These are phyloP conservation scores for Harmothoe impar DNA, from an alignment of 2,888 invertebrate species.

Conservation along the genomic window DNA sequence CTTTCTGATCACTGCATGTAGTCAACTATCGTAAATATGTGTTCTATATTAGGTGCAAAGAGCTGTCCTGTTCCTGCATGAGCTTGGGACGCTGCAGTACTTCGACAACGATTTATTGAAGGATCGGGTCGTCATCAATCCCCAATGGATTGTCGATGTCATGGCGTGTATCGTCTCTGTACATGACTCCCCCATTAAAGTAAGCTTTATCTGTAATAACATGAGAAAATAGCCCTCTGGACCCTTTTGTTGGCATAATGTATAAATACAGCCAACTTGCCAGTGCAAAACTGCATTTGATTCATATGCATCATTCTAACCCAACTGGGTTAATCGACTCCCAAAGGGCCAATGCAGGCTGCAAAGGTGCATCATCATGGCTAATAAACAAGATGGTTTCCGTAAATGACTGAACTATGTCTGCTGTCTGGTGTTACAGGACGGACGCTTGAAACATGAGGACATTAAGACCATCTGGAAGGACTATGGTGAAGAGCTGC, in stretches of 20 bases:
- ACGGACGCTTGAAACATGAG: conserved; percentile 77
- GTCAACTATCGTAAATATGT: too few species aligned
- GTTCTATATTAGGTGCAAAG: conserved; percentile 79
- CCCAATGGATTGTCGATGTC: conserved; percentile 83
- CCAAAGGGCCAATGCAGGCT: too few species aligned
- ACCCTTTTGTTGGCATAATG: too few species aligned
- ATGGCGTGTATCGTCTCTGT: conserved; percentile 83
- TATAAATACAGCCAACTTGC: background rate
- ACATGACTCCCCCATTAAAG: conserved; percentile 79
- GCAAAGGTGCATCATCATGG: too few species aligned
- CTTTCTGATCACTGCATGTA: too few species aligned
- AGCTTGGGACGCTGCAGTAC: conserved; percentile 82
- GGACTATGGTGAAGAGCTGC: conserved; percentile 77
- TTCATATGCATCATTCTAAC: too few species aligned
- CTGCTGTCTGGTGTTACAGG: conserved; percentile 72
- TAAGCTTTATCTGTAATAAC: conserved; percentile 66
- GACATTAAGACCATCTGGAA: conserved; percentile 79
- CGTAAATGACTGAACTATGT: too few species aligned
- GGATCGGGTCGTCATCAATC: conserved; percentile 80
- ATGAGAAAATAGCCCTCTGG: background rate
- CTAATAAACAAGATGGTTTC: too few species aligned
- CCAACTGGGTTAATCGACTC: background rate
- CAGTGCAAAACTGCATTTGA: too few species aligned
- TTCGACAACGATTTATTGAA: conserved; percentile 81
- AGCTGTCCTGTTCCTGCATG: conserved; percentile 81